Evolutionary conservation across 2,888 invertebrate genomes (phyloP).

Genomic region (Scrobipalpa costella): DNA sequence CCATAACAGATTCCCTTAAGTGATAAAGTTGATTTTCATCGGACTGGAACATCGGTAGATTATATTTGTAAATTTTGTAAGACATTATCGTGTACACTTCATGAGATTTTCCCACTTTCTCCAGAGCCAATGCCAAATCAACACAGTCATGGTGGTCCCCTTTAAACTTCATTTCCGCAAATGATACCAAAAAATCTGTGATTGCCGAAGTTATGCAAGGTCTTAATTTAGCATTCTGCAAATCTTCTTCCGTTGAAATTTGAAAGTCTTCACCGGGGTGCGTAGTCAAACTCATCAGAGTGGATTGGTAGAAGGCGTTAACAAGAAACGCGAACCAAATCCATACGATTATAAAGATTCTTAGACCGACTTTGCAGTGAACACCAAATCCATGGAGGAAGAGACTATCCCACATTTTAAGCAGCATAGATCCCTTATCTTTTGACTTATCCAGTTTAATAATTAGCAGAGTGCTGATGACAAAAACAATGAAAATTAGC

Average conservation of each 20-base stretch:
- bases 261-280: conserved; percentile 49
- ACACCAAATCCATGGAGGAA: conserved; percentile 40
- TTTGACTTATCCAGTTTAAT: conserved; percentile 35
- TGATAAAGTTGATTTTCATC: conserved; percentile 37
- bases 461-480: conserved; percentile 41
- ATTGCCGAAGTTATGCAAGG: conserved; percentile 54
- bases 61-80: conserved; percentile 44
- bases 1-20: conserved; percentile 44
- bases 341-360: conserved; percentile 47
- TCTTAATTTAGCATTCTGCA: conserved; percentile 41
- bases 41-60: conserved; percentile 44
- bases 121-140: conserved; percentile 42
- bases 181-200: conserved; percentile 31
- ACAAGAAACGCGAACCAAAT: conserved; percentile 49
- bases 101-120: conserved; percentile 43
- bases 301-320: conserved; percentile 42
- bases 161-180: conserved; percentile 9
- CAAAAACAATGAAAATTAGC: conserved; percentile 34
- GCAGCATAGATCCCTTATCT: conserved; percentile 36
- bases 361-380: conserved; percentile 31
- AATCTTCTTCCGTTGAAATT: conserved; percentile 42
- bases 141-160: conserved; percentile 25
- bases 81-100: conserved; percentile 46
- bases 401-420: conserved; percentile 42
- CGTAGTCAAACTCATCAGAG: conserved; percentile 42